Base-by-base conservation (phyloP, 2,888 invertebrate genomes). In the Athrips mouffetella region DNA sequence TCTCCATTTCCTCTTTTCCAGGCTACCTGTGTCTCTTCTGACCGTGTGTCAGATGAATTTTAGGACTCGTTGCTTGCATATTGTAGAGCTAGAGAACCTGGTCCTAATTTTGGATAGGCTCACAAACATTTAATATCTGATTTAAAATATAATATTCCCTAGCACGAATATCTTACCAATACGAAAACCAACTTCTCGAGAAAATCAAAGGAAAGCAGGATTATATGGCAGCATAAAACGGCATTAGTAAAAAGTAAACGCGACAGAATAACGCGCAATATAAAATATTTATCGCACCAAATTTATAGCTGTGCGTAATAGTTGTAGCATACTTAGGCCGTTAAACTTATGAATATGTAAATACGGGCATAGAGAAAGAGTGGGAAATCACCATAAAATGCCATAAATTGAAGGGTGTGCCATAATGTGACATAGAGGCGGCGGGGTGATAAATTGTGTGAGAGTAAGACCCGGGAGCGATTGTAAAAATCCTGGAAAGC, bases 401-500 rank as follows among this genome's bases (percentile, higher is more conserved):
- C 67, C 71, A 76, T 76, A 77, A 73, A 76, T 75, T 73, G 69
- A 68, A 63, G 51, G 58, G 55, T 62, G 67, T 65, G 62, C 62
- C 64, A 67, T 76, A 74, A 80, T 70, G 77, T 63, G 67, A 69
- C 67, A 65, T 72, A 71, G 79, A 73, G 63, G 66, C 69, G 61
- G 60, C 67, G 60, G 62, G 70, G 75, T 74, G 78, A 74, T 76
- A 76, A 70, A 78, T 70, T 73, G 67, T 65, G 60, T 54, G 55
- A 58, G 64, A 62, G 66, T 59, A 65, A 74, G 70, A 77, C 74
- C 71, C 65, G 62, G 49, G 58, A 54, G 58, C 67, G 70, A 68
- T 70, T 73, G 72, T 70, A 69, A 74, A 79, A 80, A 81, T 84
- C 84, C 80, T 33, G 64, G 63, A 52, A 71, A 70, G 76, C 73